Evolutionary conservation across 1,140 invertebrate genomes (phyloP), one percentile per base, ranked within the genome.

Genomic region (Ostrea denselamellosa): DNA sequence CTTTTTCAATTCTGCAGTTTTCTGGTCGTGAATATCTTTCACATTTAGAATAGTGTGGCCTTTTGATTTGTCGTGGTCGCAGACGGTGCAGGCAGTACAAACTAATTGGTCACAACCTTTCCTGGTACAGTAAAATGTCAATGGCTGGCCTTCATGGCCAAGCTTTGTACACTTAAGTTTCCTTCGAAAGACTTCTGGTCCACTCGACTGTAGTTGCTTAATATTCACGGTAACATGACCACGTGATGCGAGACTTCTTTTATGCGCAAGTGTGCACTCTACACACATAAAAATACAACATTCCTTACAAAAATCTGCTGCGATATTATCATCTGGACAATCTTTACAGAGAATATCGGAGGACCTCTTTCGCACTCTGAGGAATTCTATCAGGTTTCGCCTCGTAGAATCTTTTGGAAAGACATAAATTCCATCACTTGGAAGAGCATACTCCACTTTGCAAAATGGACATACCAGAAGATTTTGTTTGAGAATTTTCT

Each of bases 211-310:
- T 5, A 91, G 83, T 28, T 90, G 85, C 71, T 89, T 85, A 10
- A 91, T 89, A 22, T 87, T 68, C 22, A 90, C 53, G n/a, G 89
- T 85, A 8, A 10, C 56, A 71, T 91, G 90, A 51, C 85, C 87
- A 87, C 89, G 77, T 8, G 90, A 90, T n/a, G 90, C 90, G 3
- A 90, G 71, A 77, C 90, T 91, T 53, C 89, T 28, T 52, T 85
- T 88, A 71, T 91, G 90, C 12, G 89, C 89, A 19, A 83, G 58
- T 22, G 89, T 90, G 53, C 90, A 91, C 5, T 91, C 90, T 14
- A 88, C 10, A 71, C 90, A 91, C 90, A 91, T 89, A 81, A 90
- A 91, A 17, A 91, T 91, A 84, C 89, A 90, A 85, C 90, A 91
- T 53, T 91, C 89, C 22, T 90, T 90, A 84, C 90, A 91, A 68